Evolutionary conservation across 2,888 invertebrate species (phyloP), one percentile per base, ranked within the genome.

Genomic region (Bellardia pandia): DNA sequence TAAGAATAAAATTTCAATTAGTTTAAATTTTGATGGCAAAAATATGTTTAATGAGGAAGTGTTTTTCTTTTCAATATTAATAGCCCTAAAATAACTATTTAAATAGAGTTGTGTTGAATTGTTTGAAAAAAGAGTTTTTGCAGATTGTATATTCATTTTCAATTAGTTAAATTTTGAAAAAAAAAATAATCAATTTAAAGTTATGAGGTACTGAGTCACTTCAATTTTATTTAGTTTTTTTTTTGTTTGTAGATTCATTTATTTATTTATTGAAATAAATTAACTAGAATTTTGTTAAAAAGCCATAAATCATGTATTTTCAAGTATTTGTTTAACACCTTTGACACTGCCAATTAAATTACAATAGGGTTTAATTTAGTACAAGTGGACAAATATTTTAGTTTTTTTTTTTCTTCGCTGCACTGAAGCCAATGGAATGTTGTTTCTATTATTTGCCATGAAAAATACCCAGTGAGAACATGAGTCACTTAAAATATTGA

Each of bases 341-440:
- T 77, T 86, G 84, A 84, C 86, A 60, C 68, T 66, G 60, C 8
- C 86, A 84, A 80, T 86, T 86, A 66, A 72, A 48, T 40, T 60
- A 60, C 53, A 84, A 71, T 82, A 40, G 30, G 9, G 6, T 5
- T 68, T 30, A 76, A 64, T 56, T 83, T 33, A 64, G 14, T 53
- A 45, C 23, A 74, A 81, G 64, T 33, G 51, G 51, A 40, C 23
- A 76, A 74, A 23, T 23, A 42, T 14, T 40, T 58, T 62, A 30
- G 13, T n/a, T 62, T 30, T 23, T 42, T 23, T 14, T 69, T 33
- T 30, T 13, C 48, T 45, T 56, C 45, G 5, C 5, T 37, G 0
- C 53, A 30, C 14, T n/a, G 3, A 30, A 42, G 8, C 30, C 48
- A 30, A n/a, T 13, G 7, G n/a, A 9, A 45, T 42, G 13, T 16